Base-by-base conservation (phyloP, 2,797 vertebrate genomes). In the Mycteria americana region DNA sequence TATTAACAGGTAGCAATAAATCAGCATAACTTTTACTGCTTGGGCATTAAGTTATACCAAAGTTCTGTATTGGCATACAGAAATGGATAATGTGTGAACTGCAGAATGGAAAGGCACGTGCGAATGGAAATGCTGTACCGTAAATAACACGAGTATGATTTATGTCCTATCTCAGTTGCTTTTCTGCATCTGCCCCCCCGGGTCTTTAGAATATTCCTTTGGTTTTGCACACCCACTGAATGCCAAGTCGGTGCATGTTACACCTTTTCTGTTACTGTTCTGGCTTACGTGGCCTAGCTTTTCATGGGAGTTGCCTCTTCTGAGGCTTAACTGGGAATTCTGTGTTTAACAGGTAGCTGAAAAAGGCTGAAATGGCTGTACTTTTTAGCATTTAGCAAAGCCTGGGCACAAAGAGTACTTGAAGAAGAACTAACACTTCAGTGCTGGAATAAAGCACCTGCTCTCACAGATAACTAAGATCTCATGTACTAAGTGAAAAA, bases 401-500 rank as follows among this genome's bases (percentile, higher is more conserved):
- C 21, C 60, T 83, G 43, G 45, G 69, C 27, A 89, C 62, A 95
- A 67, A n/a, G 25, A 85, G 59, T 73, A 53, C 79, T 92, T 69
- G 63, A 65, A 88, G 43, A 87, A 79, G 28, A 87, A 53, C 56
- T 35, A n/a, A 62, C 13, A 41, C n/a, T 93, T 62, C 16, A 13
- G 50, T 85, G 46, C 35, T 89, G 83, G 79, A 92, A 82, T 68
- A 85, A 92, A 76, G 31, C 83, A 85, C 89, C 73, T 94, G 88
- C 27, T 91, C 67, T 92, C 63, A 65, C 33, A 91, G 69, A 91
- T 83, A 35, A 96, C 18, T 30, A 93, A 63, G 63, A 89, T 82
- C 56, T 85, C 70, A 70, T 35, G 89, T 75, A 73, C 88, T 67
- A 79, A 94, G 69, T 56, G 85, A 87, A 92, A 96, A 93, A 90